Evolutionary conservation across 2,888 invertebrate species (phyloP).

Genomic region (Teinopalpus imperialis): DNA sequence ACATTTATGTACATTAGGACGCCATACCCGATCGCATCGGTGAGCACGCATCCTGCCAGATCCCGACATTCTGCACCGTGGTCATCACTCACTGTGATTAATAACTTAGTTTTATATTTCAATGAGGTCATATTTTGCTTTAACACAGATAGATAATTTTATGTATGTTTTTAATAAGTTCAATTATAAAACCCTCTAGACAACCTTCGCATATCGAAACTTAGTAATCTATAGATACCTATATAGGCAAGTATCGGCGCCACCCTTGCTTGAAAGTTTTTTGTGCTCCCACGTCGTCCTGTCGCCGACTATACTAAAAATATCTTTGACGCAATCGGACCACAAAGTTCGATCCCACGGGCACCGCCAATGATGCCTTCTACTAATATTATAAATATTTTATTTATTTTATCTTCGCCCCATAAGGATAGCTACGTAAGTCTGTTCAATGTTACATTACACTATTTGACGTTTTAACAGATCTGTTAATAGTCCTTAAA

Average conservation of each 20-base stretch:
- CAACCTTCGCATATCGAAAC: too few species aligned
- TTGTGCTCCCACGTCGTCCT: constrained; percentile 62
- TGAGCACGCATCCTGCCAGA: constrained; percentile 57
- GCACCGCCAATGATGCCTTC: constrained; percentile 41
- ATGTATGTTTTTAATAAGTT: too few species aligned
- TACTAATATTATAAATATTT: constrained; percentile 72
- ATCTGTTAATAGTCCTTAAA: constrained; percentile 13
- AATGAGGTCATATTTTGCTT: too few species aligned
- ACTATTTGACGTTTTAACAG: constrained; percentile 15
- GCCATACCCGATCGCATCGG: constrained; percentile 66
- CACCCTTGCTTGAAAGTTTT: constrained; percentile 67
- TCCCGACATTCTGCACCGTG: constrained; percentile 20
- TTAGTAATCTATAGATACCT: too few species aligned
- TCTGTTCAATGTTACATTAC: constrained; percentile 47
- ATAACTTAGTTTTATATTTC: constrained; percentile 9
- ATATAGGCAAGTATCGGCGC: too few species aligned
- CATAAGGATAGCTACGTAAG: constrained; percentile 42
- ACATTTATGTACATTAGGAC: constrained; percentile 49
- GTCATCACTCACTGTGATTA: constrained; percentile 21
- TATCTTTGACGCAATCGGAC: constrained; percentile 68
- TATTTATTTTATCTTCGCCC: constrained; percentile 63
- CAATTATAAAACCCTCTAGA: too few species aligned
- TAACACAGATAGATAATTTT: too few species aligned
- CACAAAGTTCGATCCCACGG: constrained; percentile 59
- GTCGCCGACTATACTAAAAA: constrained; percentile 64